Evolutionary conservation across 2,113 vertebrate species (phyloP).

Genomic region (Zosterops lateralis): DNA sequence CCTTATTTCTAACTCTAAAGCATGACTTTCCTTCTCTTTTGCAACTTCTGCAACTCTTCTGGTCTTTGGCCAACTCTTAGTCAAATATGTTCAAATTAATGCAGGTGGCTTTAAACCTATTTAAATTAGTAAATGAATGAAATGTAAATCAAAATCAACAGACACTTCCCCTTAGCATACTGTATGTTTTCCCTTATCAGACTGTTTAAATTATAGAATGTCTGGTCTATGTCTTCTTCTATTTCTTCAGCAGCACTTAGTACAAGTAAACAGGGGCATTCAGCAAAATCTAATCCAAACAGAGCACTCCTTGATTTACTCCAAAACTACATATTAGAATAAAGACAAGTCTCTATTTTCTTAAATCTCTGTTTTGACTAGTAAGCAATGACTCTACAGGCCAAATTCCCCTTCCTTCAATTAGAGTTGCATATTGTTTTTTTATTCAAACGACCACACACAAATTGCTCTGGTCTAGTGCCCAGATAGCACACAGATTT

Average conservation of each 20-base stretch:
- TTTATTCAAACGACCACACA: constrained; percentile 30
- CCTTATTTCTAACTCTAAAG: not conserved
- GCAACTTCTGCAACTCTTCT: not conserved
- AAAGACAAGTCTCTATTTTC: constrained; percentile 43
- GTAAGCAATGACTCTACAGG: not conserved
- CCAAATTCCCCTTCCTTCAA: constrained; percentile 1
- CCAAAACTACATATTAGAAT: constrained; percentile 25
- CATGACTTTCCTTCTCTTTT: not conserved
- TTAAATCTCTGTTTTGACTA: constrained; percentile 22
- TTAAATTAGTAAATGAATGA: constrained; percentile 41
- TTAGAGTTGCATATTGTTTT: not conserved
- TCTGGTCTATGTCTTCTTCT: constrained; percentile 46
- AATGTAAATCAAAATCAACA: constrained; percentile 50
- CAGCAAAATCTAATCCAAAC: constrained; percentile 49
- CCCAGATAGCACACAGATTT: not conserved
- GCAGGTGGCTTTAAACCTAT: constrained; percentile 48
- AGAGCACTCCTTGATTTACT: constrained; percentile 38
- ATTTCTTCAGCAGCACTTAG: constrained; percentile 35
- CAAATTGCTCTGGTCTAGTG: not conserved
- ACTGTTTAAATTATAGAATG: constrained; percentile 46
- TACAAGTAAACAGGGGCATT: constrained; percentile 36
- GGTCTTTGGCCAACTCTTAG: not conserved
- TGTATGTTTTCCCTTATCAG: constrained; percentile 27
- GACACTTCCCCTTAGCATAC: not conserved
- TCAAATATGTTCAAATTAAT: constrained; percentile 24